Percentiles rank a stretch among this genome's conserved stretches.
These are phyloP conservation scores for Anomalospiza imberbis DNA, from an alignment of 2,797 vertebrate genomes.

Conservation along the genomic window DNA sequence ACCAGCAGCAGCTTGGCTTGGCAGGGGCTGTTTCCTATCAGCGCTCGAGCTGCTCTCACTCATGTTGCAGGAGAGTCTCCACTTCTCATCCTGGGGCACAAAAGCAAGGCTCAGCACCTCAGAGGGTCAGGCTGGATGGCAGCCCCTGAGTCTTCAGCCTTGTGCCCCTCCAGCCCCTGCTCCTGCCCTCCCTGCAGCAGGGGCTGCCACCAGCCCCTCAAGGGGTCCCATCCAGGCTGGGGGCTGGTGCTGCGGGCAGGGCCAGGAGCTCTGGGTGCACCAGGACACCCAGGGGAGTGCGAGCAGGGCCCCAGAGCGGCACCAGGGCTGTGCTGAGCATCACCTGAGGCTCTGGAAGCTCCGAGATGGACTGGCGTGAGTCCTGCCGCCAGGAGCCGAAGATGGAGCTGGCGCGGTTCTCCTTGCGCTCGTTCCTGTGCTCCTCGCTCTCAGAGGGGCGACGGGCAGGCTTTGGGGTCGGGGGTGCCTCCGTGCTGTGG, in stretches of 20 bases:
- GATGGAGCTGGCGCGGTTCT: constrained; percentile 18
- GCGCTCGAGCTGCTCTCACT: not conserved
- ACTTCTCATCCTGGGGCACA: not conserved
- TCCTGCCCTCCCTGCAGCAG: not conserved
- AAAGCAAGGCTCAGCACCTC: not conserved
- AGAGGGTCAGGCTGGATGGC: not conserved
- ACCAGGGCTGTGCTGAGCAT: not conserved
- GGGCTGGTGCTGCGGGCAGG: not conserved
- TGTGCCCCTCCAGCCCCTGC: not conserved
- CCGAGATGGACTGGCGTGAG: not conserved
- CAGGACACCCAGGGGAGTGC: accelerated
- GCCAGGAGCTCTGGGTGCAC: not conserved
- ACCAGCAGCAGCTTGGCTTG: not conserved
- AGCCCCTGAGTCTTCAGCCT: not conserved
- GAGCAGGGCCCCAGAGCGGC: accelerated
- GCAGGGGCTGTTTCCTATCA: not conserved
- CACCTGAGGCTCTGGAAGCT: constrained; percentile 39
- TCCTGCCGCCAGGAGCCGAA: not conserved
- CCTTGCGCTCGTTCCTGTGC: not conserved
- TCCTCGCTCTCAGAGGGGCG: not conserved
- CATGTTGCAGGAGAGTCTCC: not conserved
- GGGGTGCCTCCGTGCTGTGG: not conserved
- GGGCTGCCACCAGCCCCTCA: not conserved
- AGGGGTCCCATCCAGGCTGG: not conserved
- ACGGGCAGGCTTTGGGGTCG: not conserved